Evolutionary conservation across 2,888 invertebrate genomes (phyloP).

Genomic region (Zygaena filipendulae): DNA sequence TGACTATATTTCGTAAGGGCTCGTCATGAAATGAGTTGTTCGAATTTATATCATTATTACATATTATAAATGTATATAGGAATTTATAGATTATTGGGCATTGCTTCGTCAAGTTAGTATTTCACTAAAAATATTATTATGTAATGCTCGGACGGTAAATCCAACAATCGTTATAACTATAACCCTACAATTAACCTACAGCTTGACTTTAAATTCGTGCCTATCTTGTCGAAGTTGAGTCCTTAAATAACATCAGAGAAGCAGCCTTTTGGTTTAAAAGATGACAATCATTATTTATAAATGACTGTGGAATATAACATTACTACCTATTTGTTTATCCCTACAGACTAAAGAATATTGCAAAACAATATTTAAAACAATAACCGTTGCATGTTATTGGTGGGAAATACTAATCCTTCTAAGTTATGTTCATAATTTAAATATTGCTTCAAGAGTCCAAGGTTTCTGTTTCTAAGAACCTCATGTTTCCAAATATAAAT

Average conservation of each 20-base stretch:
- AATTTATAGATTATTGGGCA: constrained; percentile 40
- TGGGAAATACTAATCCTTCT: constrained; percentile 50
- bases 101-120: constrained; percentile 47
- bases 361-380: constrained; percentile 61
- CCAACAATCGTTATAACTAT: constrained; percentile 57
- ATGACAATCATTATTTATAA: constrained; percentile 45
- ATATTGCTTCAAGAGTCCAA: constrained; percentile 52
- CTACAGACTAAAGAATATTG: constrained; percentile 52
- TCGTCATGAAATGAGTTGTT: constrained; percentile 41
- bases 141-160: constrained; percentile 65
- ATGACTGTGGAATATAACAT: constrained; percentile 70
- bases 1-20: constrained; percentile 47
- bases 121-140: constrained; percentile 53
- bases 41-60: constrained; percentile 44
- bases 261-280: constrained; percentile 63
- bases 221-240: constrained; percentile 55
- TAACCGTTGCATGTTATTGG: constrained; percentile 53
- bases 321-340: constrained; percentile 43
- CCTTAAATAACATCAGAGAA: constrained; percentile 61
- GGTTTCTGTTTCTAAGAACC: no score
- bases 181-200: constrained; percentile 59
- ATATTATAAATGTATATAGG: constrained; percentile 34
- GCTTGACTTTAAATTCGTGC: constrained; percentile 67
- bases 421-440: constrained; percentile 49
- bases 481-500: constrained; percentile 47